These are phyloP conservation scores for Unio delphinus DNA, from an alignment of 2,888 invertebrate species.

Conservation along the genomic window DNA sequence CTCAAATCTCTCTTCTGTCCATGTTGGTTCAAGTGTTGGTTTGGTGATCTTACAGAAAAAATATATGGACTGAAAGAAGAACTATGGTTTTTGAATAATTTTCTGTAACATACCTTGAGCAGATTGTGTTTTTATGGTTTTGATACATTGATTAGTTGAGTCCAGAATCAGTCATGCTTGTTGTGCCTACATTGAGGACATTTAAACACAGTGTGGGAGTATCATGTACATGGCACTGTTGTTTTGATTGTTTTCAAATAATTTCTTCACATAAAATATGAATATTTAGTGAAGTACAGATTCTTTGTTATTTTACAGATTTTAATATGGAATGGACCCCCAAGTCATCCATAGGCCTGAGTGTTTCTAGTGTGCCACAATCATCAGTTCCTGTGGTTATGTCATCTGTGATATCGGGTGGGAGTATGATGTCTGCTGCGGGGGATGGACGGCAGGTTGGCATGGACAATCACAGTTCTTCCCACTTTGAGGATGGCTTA, in stretches of 20 bases:
- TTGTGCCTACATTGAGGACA: too few relatives aligned
- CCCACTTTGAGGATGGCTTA: slow-evolving; percentile 27
- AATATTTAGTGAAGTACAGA: not conserved
- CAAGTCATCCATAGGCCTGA: slow-evolving; percentile 38
- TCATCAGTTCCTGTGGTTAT: slow-evolving; percentile 38
- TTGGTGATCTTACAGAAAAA: too few relatives aligned
- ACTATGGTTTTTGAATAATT: too few relatives aligned
- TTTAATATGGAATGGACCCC: slow-evolving; percentile 55
- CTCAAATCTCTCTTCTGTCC: too few relatives aligned
- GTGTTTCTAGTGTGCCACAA: slow-evolving; percentile 39
- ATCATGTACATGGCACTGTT: too few relatives aligned
- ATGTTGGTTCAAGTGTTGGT: too few relatives aligned
- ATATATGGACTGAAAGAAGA: too few relatives aligned
- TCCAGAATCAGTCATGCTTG: too few relatives aligned
- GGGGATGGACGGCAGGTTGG: slow-evolving; percentile 15
- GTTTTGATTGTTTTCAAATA: not conserved
- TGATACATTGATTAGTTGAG: too few relatives aligned
- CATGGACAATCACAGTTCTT: slow-evolving; percentile 35
- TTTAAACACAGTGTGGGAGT: too few relatives aligned
- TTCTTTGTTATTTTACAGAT: slow-evolving; percentile 29
- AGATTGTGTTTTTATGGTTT: too few relatives aligned
- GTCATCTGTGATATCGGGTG: slow-evolving; percentile 54
- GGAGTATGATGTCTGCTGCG: slow-evolving; percentile 36
- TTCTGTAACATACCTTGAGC: too few relatives aligned
- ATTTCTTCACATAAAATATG: not conserved